Evolutionary conservation across 2,113 vertebrate genomes (phyloP), one percentile per base, ranked within the genome.

Genomic region (Saguinus midas): DNA sequence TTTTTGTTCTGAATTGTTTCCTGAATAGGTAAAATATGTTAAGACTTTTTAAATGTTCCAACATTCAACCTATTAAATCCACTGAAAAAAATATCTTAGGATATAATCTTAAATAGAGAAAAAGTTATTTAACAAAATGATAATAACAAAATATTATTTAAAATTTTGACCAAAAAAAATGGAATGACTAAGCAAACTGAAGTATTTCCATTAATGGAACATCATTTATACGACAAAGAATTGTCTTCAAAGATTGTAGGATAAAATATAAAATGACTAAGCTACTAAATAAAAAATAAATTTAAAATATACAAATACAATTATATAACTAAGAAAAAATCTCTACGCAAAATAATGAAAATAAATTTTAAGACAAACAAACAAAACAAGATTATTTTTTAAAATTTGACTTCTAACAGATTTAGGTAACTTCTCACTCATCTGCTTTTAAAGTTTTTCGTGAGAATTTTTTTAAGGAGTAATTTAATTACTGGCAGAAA

Each of bases 391-490:
- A 72, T 92, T 43, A 84, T 85, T 72, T 64, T 84, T 40, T 18
- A 72, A 89, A 89, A 86, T 70, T 70, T 58, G 20, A 81, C 27
- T 93, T 91, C 43, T 86, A 55, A 87, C 66, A 23, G 6, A 81
- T 88, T 96, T 94, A 91, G 16, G 75, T 94, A 93, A 90, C n/a
- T 85, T 92, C 23, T 87, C 85, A 61, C 8, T 57, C 78, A 82
- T 78, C 25, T 64, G 18, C 50, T 88, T 64, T 75, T 80, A 90
- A 95, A 94, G 21, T 94, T 68, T 88, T 95, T 93, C 27, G 68
- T 73, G 79, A 86, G 23, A 68, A 80, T 2, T 27, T 48, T 90
- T 4, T 84, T 91, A 93, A 92, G 75, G 70, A 94, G 35, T 72
- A 91, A 87, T 92, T 86, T 79, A 86, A 83, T 64, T 68, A 88